A percentile compares a stretch with the other conserved stretches of the same genome.
These are phyloP conservation scores for Zelostemma sp. DNA, from an alignment of 1,140 invertebrate species.

Conservation along the genomic window DNA sequence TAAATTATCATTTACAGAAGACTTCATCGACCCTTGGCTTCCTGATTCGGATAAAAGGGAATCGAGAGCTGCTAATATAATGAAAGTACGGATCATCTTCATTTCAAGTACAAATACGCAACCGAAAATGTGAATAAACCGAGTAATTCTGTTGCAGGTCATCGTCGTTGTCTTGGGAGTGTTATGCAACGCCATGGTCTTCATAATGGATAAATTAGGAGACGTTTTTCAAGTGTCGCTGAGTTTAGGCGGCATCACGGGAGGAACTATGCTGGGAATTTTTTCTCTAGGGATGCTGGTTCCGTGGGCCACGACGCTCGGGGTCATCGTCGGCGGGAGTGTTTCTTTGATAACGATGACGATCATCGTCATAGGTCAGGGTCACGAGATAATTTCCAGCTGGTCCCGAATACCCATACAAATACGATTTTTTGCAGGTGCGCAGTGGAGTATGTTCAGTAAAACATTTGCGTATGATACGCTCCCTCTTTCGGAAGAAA, in stretches of 20 bases:
- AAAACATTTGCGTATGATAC: conserved; percentile 48
- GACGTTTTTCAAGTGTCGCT: conserved; percentile 64
- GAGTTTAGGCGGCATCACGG: conserved; percentile 68
- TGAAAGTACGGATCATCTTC: conserved; percentile 51
- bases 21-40: conserved; percentile 68
- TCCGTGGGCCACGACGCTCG: conserved; percentile 67
- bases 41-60: conserved; percentile 51
- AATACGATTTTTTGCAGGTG: conserved; percentile 45
- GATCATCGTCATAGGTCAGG: conserved; percentile 74
- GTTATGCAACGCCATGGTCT: conserved; percentile 69
- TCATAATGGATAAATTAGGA: conserved; percentile 64
- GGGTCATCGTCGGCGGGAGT: conserved; percentile 71
- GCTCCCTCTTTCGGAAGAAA: conserved; percentile 60
- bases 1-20: conserved; percentile 74
- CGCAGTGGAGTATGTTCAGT: conserved; percentile 67
- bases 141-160: conserved; percentile 24
- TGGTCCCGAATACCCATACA: no score
- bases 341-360: conserved; percentile 68
- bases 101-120: no score
- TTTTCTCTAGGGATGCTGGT: conserved; percentile 72
- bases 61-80: conserved; percentile 54
- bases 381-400: no score
- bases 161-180: conserved; percentile 64
- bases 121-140: no score
- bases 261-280: conserved; percentile 70